These are phyloP conservation scores for Forbesichthys papilliferus DNA, from an alignment of 2,113 vertebrate genomes.

Conservation along the genomic window DNA sequence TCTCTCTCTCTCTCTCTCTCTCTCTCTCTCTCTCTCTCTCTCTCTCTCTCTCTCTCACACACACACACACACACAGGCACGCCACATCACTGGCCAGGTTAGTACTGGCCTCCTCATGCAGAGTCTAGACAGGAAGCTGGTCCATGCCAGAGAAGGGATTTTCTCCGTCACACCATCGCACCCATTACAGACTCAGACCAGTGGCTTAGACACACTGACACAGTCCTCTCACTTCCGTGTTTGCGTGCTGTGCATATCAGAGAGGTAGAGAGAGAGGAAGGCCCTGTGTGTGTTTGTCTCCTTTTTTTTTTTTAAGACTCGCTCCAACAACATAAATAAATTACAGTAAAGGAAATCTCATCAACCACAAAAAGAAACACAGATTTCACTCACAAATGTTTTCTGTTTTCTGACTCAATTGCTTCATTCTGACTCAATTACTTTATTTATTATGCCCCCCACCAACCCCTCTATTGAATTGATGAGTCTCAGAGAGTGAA, in stretches of 20 bases:
- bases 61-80: neutral
- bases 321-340: slow-evolving; percentile 2
- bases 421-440: slow-evolving; percentile 18
- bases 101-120: slow-evolving; percentile 64
- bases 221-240: slow-evolving; percentile 40
- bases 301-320: slow-evolving; percentile 32
- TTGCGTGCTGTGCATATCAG: slow-evolving; percentile 31
- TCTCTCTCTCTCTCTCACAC: neutral
- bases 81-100: slow-evolving; percentile 49
- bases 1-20: neutral
- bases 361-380: slow-evolving; percentile 20
- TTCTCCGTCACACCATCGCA: slow-evolving; percentile 63
- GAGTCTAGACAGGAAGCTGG: slow-evolving; percentile 78
- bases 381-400: slow-evolving; percentile 27
- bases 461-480: slow-evolving; percentile 8
- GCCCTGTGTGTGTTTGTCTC: slow-evolving; percentile 27
- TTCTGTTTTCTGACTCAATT: slow-evolving; percentile 1
- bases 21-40: too few relatives aligned
- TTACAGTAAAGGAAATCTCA: neutral
- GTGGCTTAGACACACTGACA: slow-evolving; percentile 15
- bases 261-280: slow-evolving; percentile 28
- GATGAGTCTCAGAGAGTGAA: slow-evolving; percentile 67
- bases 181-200: slow-evolving; percentile 17
- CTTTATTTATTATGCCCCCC: slow-evolving; percentile 28
- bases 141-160: slow-evolving; percentile 71